Evolutionary conservation across 2,113 vertebrate species (phyloP), one percentile per base, ranked within the genome.

Genomic region (Istiophorus platypterus): DNA sequence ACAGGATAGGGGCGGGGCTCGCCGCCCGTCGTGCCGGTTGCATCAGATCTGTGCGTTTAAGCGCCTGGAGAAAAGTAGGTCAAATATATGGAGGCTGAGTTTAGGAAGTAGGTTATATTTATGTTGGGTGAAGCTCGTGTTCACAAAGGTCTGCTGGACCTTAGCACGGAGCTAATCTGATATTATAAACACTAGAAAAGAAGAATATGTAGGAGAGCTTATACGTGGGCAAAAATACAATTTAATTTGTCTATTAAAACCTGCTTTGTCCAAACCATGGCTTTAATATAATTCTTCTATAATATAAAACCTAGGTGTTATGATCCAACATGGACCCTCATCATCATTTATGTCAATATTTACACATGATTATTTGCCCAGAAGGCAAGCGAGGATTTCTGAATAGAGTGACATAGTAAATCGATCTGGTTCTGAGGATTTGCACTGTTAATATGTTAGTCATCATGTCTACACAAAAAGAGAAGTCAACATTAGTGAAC

Each of bases 31-130:
- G 47, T 54, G 69, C 82, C 61, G 63, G 80, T 92, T 92, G 85
- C 92, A 86, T 92, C 93, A 91, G 85, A 69, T 61, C 7, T 11
- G 3, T 14, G 5, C 7, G 29, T 70, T 24, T 17, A 17, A 2
- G 26, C 2, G 7, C 24, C 20, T 17, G 22, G 15, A 12, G 2
- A 29, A 57, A 88, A 68, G 37, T 85, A 76, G 85, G 85, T 89
- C 85, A 91, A 41, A 45, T 47, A 49, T 18, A 80, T 6, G 45
- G 42, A 20, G 54, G 1, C 15, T 26, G 56, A 18, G 9, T 1
- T 1, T 39, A 14, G 3, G 26, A 83, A 68, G 54, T 75, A 58
- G 78, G 77, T 72, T 72, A 77, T 62, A 65, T 77, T 84, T 70
- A 24, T 65, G 47, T 1, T 34, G 37, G 34, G 1, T 5, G 26